A percentile compares a stretch with the other conserved stretches of the same genome.
These are phyloP conservation scores for Mus caroli DNA, from an alignment of 2,797 vertebrate genomes.

Conservation along the genomic window DNA sequence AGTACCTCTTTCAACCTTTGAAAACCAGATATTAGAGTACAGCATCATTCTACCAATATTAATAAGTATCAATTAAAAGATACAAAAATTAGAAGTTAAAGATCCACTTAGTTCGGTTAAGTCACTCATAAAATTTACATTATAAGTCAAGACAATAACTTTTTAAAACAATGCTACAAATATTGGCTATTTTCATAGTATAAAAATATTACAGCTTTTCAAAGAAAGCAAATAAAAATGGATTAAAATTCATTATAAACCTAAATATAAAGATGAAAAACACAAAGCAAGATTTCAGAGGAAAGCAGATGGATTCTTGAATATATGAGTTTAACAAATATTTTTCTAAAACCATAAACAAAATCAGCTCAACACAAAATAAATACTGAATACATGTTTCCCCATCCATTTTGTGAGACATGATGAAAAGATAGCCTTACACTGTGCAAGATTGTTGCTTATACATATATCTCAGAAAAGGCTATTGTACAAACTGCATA, in stretches of 20 bases:
- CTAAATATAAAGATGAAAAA: neutral
- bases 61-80: neutral
- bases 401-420: neutral
- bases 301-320: neutral
- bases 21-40: neutral
- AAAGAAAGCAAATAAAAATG: neutral
- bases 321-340: neutral
- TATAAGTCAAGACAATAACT: neutral
- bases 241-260: neutral
- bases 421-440: neutral
- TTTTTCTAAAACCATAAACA: neutral
- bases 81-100: neutral
- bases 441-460: neutral
- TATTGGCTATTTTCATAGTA: neutral
- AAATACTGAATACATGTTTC: neutral
- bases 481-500: neutral
- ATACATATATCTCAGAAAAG: neutral
- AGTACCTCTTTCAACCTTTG: neutral
- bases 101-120: neutral
- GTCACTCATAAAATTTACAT: neutral
- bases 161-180: neutral
- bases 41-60: neutral
- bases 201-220: neutral
- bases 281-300: neutral
- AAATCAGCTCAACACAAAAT: neutral